A percentile compares a stretch with the other conserved stretches of the same genome.
These are phyloP conservation scores for Orthochromis malagaraziensis DNA, from an alignment of 2,113 vertebrate genomes.

Conservation along the genomic window DNA sequence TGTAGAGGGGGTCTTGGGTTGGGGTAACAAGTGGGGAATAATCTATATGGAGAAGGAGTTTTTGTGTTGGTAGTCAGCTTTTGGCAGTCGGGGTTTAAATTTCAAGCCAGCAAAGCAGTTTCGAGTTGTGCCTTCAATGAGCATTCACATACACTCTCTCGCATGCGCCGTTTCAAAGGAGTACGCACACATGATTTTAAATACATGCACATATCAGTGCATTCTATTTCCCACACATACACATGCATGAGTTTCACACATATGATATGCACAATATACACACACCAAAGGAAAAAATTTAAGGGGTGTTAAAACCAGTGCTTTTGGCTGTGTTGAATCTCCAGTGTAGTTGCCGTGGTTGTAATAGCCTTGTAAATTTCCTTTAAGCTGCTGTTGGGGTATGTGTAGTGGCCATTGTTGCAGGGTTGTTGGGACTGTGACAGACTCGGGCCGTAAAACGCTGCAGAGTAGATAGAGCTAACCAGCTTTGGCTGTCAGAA, in stretches of 20 bases:
- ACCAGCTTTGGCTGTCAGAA: conserved; percentile 28
- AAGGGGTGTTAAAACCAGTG: conserved; percentile 25
- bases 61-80: conserved; percentile 48
- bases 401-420: conserved; percentile 32
- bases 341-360: conserved; percentile 25
- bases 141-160: neutral
- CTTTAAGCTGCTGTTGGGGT: conserved; percentile 49
- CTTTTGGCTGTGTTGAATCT: conserved; percentile 48
- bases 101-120: conserved; percentile 52
- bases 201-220: neutral
- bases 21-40: neutral
- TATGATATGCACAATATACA: neutral
- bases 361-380: conserved; percentile 69
- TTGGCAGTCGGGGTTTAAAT: conserved; percentile 52
- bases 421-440: conserved; percentile 30
- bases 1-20: neutral
- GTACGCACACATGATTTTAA: neutral
- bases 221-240: neutral
- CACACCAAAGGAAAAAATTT: conserved; percentile 11
- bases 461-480: conserved; percentile 21
- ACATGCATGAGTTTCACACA: neutral
- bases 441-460: conserved; percentile 23
- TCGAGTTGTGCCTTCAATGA: conserved; percentile 11
- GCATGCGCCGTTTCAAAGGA: neutral
- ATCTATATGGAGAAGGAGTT: conserved; percentile 3